Evolutionary conservation across 2,797 vertebrate genomes (phyloP), one percentile per base, ranked within the genome.

Genomic region (Falco cherrug): DNA sequence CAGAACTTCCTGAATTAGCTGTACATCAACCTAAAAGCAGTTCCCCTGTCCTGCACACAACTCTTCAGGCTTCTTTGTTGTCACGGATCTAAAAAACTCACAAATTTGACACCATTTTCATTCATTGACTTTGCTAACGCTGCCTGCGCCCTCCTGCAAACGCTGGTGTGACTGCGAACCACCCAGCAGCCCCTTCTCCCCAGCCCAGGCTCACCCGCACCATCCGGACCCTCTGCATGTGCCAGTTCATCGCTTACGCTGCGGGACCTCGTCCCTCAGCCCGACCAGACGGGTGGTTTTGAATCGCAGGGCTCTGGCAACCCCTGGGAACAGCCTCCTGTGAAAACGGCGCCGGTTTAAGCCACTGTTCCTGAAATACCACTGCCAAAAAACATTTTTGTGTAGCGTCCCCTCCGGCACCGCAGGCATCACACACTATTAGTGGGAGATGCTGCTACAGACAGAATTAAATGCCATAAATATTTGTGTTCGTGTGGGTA

Each of bases 381-480:
- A 2, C 45, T 17, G 10, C 16, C 25, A 26, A 57, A 26, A 5
- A 0, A 10, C 14, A 11, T 19, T 51, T 45, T 13, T 16, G 31
- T 8, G 8, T 1, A 0, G 0, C 1, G 9, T 17, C 16, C 22
- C 33, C 19, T 17, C 2, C 0, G 5, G 25, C 29, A 50, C 10
- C 3, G 15, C 41, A 26, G 3, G 0, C 19, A 31, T 6, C 0
- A 0, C 43, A 4, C 14, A 0, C 4, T 5, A 0, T 3, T 17
- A 3, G 17, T 0, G 8, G 50, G 26, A 41, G 12, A 11, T 2
- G 41, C 9, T 41, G 33, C 69, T 60, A 5, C 0, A 2, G 26
- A 1, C 0, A 6, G 0, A 3, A 2, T 15, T 3, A 5, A 84
- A 74, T 0, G 16, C 26, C 16, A 10, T 0, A 1, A 47, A 6